These are phyloP conservation scores for Arenaria interpres DNA, from an alignment of 2,113 vertebrate genomes.

Conservation along the genomic window DNA sequence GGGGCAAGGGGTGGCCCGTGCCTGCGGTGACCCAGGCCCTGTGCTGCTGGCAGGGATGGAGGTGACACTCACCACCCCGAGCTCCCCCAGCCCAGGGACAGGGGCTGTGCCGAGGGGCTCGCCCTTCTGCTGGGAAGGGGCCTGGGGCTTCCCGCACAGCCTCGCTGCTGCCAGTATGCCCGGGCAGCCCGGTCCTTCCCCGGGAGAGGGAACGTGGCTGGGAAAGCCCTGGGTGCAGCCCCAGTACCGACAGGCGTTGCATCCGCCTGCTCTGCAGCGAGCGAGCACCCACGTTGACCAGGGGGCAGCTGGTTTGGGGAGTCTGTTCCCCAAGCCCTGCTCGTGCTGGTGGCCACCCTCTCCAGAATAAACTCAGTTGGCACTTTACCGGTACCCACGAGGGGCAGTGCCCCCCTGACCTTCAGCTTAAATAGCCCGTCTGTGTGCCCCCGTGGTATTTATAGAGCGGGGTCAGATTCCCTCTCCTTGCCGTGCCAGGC, in stretches of 20 bases:
- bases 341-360: background rate
- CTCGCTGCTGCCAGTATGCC: background rate
- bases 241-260: rapidly evolving
- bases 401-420: background rate
- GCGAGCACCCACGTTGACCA: rapidly evolving
- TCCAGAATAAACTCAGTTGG: background rate
- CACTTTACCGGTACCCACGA: background rate
- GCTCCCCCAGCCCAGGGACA: background rate
- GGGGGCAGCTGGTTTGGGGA: background rate
- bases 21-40: background rate
- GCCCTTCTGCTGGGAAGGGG: background rate
- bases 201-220: too few species aligned
- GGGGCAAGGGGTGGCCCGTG: background rate
- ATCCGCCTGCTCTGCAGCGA: rapidly evolving
- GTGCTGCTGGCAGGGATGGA: background rate
- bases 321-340: background rate
- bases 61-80: rapidly evolving
- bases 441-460: background rate
- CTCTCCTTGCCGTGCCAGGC: background rate
- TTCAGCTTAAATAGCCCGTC: background rate
- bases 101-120: background rate
- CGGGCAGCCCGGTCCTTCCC: background rate
- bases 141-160: background rate
- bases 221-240: background rate
- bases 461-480: background rate